phyloP scores from a whole-genome alignment of 2,113 vertebrate species.

The Tetrax tetrax region DNA sequence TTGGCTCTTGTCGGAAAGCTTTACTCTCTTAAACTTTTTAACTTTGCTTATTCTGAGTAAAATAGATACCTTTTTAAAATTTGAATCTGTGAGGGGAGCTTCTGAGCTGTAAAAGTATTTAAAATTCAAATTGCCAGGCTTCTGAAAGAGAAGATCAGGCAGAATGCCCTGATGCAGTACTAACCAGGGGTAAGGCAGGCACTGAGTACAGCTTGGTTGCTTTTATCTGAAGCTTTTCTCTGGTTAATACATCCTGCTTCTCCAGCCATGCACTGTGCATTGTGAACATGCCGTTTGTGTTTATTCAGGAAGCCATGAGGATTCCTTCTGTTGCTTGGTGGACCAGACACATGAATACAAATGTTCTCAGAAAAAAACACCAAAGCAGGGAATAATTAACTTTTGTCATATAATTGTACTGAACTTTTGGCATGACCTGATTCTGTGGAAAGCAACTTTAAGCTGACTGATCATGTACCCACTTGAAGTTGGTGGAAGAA shows the following conservation, averaged over 20 bases:
- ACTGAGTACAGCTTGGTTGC: neutral
- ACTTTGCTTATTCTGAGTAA: neutral
- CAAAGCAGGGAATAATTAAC: neutral
- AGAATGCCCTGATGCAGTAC: neutral
- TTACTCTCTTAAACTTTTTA: neutral
- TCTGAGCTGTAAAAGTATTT: neutral
- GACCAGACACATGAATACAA: neutral
- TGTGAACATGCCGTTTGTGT: neutral
- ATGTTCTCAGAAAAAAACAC: neutral
- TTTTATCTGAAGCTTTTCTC: neutral
- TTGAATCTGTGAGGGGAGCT: neutral
- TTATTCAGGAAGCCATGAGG: neutral
- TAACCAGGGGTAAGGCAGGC: neutral
- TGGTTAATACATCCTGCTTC: neutral
- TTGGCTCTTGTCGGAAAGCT: neutral
- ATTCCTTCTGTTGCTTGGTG: neutral
- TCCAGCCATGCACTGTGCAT: fast-evolving
- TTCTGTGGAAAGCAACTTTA: neutral
- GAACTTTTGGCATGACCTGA: neutral
- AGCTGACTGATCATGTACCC: neutral
- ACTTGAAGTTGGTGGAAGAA: neutral
- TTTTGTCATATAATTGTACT: neutral
- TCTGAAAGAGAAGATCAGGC: neutral
- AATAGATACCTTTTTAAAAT: neutral
- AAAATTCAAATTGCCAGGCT: neutral